These are phyloP conservation scores for Pseudococcus longispinus DNA, from an alignment of 2,888 invertebrate species.

Conservation along the genomic window DNA sequence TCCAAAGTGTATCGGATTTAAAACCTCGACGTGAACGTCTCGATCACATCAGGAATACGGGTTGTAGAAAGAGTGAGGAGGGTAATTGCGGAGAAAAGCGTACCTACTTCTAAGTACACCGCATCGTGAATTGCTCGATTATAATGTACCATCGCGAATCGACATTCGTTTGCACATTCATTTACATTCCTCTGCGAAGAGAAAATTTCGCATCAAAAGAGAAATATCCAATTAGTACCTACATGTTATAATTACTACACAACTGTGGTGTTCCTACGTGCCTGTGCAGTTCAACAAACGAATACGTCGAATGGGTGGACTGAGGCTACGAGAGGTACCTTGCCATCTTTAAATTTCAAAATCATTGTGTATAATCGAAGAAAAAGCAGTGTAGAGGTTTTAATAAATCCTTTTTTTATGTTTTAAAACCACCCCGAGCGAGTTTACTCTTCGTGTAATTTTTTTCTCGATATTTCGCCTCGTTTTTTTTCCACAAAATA, in stretches of 20 bases:
- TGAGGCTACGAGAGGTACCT: not conserved
- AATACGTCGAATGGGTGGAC: not conserved
- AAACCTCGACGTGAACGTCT: not conserved
- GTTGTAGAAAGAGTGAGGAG: not conserved
- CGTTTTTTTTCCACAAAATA: not conserved
- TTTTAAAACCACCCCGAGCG: not conserved
- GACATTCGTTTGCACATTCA: not conserved
- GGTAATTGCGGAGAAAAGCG: not conserved
- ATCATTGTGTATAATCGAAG: not conserved
- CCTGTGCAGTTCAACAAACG: not conserved
- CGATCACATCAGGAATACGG: not conserved
- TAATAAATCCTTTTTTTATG: not conserved
- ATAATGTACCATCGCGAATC: not conserved
- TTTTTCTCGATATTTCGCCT: not conserved
- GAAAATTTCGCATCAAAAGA: not conserved
- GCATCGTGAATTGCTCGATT: not conserved
- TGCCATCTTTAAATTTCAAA: not conserved
- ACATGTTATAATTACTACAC: not conserved
- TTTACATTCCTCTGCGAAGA: not conserved
- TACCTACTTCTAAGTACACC: not conserved
- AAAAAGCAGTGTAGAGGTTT: not conserved
- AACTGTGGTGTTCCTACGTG: not conserved
- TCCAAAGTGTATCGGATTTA: not conserved
- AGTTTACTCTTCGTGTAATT: not conserved
- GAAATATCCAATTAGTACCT: conserved; percentile 14